Base-by-base conservation (phyloP, 2,113 vertebrate species). In the Hippocampus abdominalis region DNA sequence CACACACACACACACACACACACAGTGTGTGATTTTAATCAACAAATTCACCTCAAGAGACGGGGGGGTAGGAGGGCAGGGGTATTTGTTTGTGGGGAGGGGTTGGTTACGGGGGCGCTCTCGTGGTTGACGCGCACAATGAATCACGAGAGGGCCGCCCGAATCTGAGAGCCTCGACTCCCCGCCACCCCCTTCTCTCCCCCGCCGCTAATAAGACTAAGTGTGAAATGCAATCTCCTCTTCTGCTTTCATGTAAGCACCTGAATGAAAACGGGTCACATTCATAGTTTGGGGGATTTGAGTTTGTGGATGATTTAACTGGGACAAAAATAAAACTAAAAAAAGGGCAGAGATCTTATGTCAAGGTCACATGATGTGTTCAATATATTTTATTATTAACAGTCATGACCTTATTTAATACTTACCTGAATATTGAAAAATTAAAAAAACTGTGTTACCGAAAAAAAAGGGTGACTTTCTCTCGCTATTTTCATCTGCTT, bases 11-110 rank as follows among this genome's bases (percentile, higher is more conserved):
- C n/a, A n/a, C 29, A 66, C 46, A 36, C 40, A 29, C 49, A 29
- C 32, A 44, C 46, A 68, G 62, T 12, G 69, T n/a, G 53, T 72
- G 68, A 78, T 70, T 89, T 90, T 90, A 91, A 91, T 91, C 89
- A 90, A 81, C 74, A 84, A 83, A 87, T 89, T 89, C 85, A 83
- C 86, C 84, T 90, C 79, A 32, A 15, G 15, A 9, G 32, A 8
- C n/a, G n/a, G n/a, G 25, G 10, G 54, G 54, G 11, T 70, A 75
- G 81, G 77, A 82, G 82, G 36, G 12, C 75, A 83, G 78, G 81
- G 77, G 85, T 25, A 16, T 59, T 59, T 59, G 57, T 18, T 8
- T 57, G 81, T 83, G 75, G 89, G 70, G 78, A 6, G 32, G 32
- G 32, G 32, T 36, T 36, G 4, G 32, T 36, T 6, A 6, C 32